A percentile compares a stretch with the other conserved stretches of the same genome.
phyloP scores from a whole-genome alignment of 1,140 invertebrate genomes.

The Hermatobates lingyangjiaoensis region DNA sequence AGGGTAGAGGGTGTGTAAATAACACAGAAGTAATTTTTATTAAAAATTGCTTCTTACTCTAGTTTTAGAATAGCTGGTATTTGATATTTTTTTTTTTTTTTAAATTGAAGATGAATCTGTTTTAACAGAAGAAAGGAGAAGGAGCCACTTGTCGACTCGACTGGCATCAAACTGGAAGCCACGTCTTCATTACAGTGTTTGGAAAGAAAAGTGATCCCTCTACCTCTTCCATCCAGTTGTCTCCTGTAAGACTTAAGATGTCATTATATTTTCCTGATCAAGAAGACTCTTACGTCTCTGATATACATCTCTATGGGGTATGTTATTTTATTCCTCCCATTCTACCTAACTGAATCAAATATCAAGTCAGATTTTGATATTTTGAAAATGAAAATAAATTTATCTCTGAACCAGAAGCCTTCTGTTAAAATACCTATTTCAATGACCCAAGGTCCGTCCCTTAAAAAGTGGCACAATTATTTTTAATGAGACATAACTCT shows the following conservation, averaged over 20 bases:
- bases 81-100: too few species aligned
- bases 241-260: conserved; percentile 60
- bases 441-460: background rate
- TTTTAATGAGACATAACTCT: background rate
- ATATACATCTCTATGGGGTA: conserved; percentile 71
- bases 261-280: conserved; percentile 64
- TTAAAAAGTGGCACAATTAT: background rate
- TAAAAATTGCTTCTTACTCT: too few species aligned
- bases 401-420: background rate
- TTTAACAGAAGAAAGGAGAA: conserved; percentile 26
- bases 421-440: background rate
- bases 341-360: background rate
- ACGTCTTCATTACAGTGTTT: conserved; percentile 72
- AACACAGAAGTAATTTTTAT: too few species aligned
- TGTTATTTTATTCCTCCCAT: conserved; percentile 22
- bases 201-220: conserved; percentile 74
- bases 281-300: conserved; percentile 52
- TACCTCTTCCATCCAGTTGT: conserved; percentile 55
- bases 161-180: conserved; percentile 74
- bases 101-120: too few species aligned
- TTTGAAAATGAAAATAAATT: background rate
- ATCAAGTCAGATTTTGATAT: background rate
- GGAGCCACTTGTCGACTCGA: conserved; percentile 69
- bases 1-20: too few species aligned
- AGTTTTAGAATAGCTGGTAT: too few species aligned